Evolutionary conservation across 2,888 invertebrate genomes (phyloP), one percentile per base, ranked within the genome.

Genomic region (Odontothrips loti): DNA sequence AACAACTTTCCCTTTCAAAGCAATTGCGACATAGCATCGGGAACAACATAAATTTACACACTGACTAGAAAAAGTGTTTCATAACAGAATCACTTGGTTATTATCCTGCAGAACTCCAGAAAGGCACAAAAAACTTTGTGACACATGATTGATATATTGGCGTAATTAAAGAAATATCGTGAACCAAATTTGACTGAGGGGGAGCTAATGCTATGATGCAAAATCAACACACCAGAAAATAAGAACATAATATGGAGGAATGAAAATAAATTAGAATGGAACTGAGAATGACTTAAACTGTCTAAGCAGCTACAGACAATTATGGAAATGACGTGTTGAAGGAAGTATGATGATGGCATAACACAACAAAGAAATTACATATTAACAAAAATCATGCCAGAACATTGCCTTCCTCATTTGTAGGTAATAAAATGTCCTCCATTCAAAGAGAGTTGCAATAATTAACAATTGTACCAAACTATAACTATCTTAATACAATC

Each of bases 261-360:
- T 81, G n/a, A n/a, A n/a, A n/a, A n/a, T 81, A 82, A 29, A 34
- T 82, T 43, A 80, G 79, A 79, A 82, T 81, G 81, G 68, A 80
- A 80, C 80, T 82, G 80, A 79, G 47, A 81, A 51, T 81, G 79
- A 80, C 81, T 63, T 81, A 80, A 80, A 58, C 34, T 43, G 34
- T 43, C 34, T 43, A 43, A 43, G 34, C 34, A 43, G 34, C 34
- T 4, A n/a, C n/a, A 43, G 34, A 43, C 34, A 43, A 43, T 43
- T 43, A 43, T 43, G 34, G 81, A 63, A 82, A 82, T 82, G 82
- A 83, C 75, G 82, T 82, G 82, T 83, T 82, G 83, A 83, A 82
- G 82, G 82, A 80, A 80, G 47, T 82, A 75, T 68, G 82, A 81
- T 63, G 51, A 43, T n/a, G 82, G 80, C 81, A 82, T 80, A 43